A percentile compares a stretch with the other conserved stretches of the same genome.
These are phyloP conservation scores for Drosophila repleta DNA, from an alignment of 1,140 invertebrate genomes.

Conservation along the genomic window DNA sequence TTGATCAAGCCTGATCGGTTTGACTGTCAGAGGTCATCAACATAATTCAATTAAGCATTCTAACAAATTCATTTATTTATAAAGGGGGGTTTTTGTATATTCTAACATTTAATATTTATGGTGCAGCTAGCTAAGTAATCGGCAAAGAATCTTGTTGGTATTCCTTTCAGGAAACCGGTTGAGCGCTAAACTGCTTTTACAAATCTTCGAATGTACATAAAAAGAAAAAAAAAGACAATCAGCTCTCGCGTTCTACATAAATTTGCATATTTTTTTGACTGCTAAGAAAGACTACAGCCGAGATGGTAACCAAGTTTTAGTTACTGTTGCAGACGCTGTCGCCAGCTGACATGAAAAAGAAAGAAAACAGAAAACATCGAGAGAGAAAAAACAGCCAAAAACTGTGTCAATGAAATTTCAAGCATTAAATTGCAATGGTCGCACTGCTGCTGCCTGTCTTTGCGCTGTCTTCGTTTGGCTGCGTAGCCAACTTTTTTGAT, in stretches of 20 bases:
- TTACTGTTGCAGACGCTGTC: slow-evolving; percentile 42
- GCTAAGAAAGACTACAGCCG: slow-evolving; percentile 28
- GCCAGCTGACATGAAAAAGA: slow-evolving; percentile 31
- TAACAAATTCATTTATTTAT: neutral
- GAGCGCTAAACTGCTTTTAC: slow-evolving; percentile 3
- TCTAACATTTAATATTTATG: neutral
- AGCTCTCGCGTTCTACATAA: slow-evolving; percentile 43
- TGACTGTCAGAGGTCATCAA: slow-evolving; percentile 10
- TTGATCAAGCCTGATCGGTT: neutral
- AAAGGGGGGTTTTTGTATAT: neutral
- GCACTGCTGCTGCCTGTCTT: slow-evolving; percentile 13
- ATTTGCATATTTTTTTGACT: slow-evolving; percentile 50
- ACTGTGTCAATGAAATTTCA: slow-evolving; percentile 78
- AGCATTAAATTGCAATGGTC: slow-evolving; percentile 65
- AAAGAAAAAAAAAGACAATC: slow-evolving; percentile 5
- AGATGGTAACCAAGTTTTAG: slow-evolving; percentile 32
- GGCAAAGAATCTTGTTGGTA: neutral
- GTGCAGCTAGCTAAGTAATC: neutral
- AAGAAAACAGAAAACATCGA: slow-evolving; percentile 16
- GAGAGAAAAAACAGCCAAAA: slow-evolving; percentile 36
- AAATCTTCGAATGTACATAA: slow-evolving; percentile 6
- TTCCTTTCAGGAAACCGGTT: slow-evolving; percentile 37
- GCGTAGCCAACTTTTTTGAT: slow-evolving; percentile 11
- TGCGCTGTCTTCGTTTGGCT: neutral
- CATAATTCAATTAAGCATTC: slow-evolving; percentile 1